Base-by-base conservation (phyloP, 30 jellyfish, hydroid and myxozoan species). In the Phacellophora camtschatica region DNA sequence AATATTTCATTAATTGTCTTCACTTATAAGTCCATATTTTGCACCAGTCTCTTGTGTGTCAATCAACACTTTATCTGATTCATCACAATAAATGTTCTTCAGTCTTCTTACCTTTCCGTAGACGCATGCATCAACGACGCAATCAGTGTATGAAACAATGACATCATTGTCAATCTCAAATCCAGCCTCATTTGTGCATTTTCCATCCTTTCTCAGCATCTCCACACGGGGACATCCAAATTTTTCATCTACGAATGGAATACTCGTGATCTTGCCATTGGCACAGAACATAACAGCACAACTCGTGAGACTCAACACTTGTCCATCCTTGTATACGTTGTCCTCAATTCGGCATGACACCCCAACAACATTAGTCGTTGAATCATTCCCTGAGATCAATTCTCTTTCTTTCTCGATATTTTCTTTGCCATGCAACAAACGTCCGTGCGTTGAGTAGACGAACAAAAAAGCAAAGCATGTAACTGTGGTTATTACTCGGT, bases 161-260 rank as follows among this genome's bases (percentile, higher is more conserved):
- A 66, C 81, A 20, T 66, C 81, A 36, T 66, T 48, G 13, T 66
- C 81, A 19, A 66, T 36, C 39, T 66, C 81, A 66, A 29, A 28
- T 13, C 81, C 81, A 37, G 81, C 81, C 81, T 66, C 81, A 63
- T 37, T 37, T 37, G 48, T 51, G 48, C 81, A 66, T 66, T 66
- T 66, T 20, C 81, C 81, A 36, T 66, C 81, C 25, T 41, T 66
- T 39, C 57, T 66, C 81, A 66, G 63, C 81, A 66, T 66, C 39
- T 66, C 81, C 20, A 66, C 81, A 39, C 39, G 81, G 20, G 81
- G 81, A 63, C 81, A 66, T 18, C 81, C 81, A 39, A 66, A 66
- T 6, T 39, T 48, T 39, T 66, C 81, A 20, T 66, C 81, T 15
- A 66, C 81, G 36, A 66, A 39, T 20, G 81, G 62, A n/a, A 66